These are phyloP conservation scores for Diuraphis noxia DNA, from an alignment of 1,140 invertebrate species.

Conservation along the genomic window DNA sequence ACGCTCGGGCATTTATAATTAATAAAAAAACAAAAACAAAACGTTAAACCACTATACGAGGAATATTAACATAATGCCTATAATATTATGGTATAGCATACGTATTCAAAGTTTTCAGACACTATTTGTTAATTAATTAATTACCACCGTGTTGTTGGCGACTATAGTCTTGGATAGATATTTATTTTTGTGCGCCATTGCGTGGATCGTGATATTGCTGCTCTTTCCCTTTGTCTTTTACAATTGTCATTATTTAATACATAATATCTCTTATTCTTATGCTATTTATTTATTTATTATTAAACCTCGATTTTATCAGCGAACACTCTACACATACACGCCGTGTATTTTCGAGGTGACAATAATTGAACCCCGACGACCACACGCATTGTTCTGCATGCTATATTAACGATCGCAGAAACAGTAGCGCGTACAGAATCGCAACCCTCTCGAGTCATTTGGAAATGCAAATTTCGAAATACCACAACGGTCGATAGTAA, in stretches of 20 bases:
- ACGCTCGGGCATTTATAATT: conserved; percentile 28
- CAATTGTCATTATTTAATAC: not conserved
- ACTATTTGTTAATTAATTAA: conserved; percentile 33
- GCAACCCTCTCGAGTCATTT: conserved; percentile 12
- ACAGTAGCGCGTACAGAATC: conserved; percentile 32
- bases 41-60: conserved; percentile 11
- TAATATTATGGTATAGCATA: not conserved
- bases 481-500: conserved; percentile 29
- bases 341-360: conserved; percentile 52
- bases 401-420: conserved; percentile 29
- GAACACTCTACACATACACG: conserved; percentile 36
- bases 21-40: conserved; percentile 20
- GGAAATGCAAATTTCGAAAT: conserved; percentile 47
- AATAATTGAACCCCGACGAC: conserved; percentile 48
- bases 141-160: conserved; percentile 21
- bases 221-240: not conserved
- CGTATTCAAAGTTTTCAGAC: conserved; percentile 1
- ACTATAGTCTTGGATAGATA: conserved; percentile 35
- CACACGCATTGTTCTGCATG: conserved; percentile 47
- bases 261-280: conserved; percentile 16
- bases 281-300: not conserved
- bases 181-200: conserved; percentile 24
- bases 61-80: conserved; percentile 22
- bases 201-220: not conserved
- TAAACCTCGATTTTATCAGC: conserved; percentile 37